A percentile compares a stretch with the other conserved stretches of the same genome.
Evolutionary conservation across 2,113 vertebrate species (phyloP).

Genomic region (Rissa tridactyla): DNA sequence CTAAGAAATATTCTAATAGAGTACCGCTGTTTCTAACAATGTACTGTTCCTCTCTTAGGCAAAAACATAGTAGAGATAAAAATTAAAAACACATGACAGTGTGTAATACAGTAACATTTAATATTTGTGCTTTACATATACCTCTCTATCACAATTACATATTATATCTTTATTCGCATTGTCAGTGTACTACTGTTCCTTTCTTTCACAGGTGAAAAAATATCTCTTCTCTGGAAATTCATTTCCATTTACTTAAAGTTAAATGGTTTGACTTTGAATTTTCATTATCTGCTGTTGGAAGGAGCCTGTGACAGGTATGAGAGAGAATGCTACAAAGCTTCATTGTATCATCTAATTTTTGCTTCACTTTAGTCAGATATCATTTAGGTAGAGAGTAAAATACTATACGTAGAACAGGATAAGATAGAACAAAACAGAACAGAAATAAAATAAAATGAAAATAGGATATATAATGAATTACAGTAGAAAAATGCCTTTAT

Average conservation of each 20-base stretch:
- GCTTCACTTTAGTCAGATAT: slow-evolving; percentile 71
- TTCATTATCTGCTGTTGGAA: slow-evolving; percentile 72
- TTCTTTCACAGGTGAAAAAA: slow-evolving; percentile 66
- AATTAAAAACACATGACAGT: slow-evolving; percentile 37
- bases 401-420: slow-evolving; percentile 57
- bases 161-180: slow-evolving; percentile 56
- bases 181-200: slow-evolving; percentile 42
- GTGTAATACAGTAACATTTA: slow-evolving; percentile 45
- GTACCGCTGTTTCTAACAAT: not conserved
- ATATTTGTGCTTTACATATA: slow-evolving; percentile 47
- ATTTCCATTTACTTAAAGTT: slow-evolving; percentile 75
- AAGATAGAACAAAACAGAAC: slow-evolving; percentile 69
- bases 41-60: slow-evolving; percentile 13
- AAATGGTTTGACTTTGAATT: slow-evolving; percentile 76
- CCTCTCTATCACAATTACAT: slow-evolving; percentile 55
- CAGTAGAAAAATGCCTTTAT: slow-evolving; percentile 57
- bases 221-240: slow-evolving; percentile 65
- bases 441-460: slow-evolving; percentile 66
- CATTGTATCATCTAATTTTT: slow-evolving; percentile 75
- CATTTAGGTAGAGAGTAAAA: slow-evolving; percentile 69
- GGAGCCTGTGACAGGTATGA: slow-evolving; percentile 66
- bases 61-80: slow-evolving; percentile 23
- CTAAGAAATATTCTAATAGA: slow-evolving; percentile 45
- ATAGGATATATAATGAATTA: slow-evolving; percentile 63
- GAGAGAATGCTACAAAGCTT: slow-evolving; percentile 60